A percentile compares a stretch with the other conserved stretches of the same genome.
phyloP scores from a whole-genome alignment of 1,140 invertebrate species.

The Nebria ingens region DNA sequence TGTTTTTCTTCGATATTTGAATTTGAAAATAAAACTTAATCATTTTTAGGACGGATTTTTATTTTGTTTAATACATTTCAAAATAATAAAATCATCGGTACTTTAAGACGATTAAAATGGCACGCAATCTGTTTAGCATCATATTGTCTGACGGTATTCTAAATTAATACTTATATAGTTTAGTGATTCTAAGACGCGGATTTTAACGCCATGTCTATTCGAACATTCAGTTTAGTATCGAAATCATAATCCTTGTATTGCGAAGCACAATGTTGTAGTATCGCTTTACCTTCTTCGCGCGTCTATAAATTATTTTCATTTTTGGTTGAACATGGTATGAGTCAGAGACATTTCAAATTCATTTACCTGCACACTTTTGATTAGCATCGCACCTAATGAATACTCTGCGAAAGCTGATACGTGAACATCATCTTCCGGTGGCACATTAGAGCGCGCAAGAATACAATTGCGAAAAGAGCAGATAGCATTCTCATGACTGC shows the following conservation, averaged over 20 bases:
- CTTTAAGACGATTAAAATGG: no score
- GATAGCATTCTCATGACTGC: slow-evolving; percentile 38
- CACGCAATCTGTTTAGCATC: no score
- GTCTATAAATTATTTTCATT: slow-evolving; percentile 33
- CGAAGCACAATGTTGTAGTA: slow-evolving; percentile 39
- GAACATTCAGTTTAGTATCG: slow-evolving; percentile 51
- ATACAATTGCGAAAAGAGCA: slow-evolving; percentile 41
- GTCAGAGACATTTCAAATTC: slow-evolving; percentile 26
- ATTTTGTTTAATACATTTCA: no score
- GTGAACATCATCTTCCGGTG: slow-evolving; percentile 42
- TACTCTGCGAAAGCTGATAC: slow-evolving; percentile 57
- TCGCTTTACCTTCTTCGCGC: slow-evolving; percentile 39
- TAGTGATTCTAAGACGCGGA: slow-evolving; percentile 13
- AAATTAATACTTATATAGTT: no score
- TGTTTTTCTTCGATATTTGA: no score
- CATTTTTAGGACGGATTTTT: no score
- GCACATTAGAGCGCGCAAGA: slow-evolving; percentile 27
- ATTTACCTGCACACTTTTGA: slow-evolving; percentile 38
- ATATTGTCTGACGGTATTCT: neutral
- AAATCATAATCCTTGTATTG: slow-evolving; percentile 58
- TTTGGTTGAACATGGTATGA: slow-evolving; percentile 12
- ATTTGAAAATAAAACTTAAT: no score
- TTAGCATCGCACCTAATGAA: slow-evolving; percentile 48
- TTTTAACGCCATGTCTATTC: slow-evolving; percentile 48
- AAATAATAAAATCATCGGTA: no score